A percentile compares a stretch with the other conserved stretches of the same genome.
phyloP scores from a whole-genome alignment of 1,140 invertebrate species.

The Nasonia longicornis region DNA sequence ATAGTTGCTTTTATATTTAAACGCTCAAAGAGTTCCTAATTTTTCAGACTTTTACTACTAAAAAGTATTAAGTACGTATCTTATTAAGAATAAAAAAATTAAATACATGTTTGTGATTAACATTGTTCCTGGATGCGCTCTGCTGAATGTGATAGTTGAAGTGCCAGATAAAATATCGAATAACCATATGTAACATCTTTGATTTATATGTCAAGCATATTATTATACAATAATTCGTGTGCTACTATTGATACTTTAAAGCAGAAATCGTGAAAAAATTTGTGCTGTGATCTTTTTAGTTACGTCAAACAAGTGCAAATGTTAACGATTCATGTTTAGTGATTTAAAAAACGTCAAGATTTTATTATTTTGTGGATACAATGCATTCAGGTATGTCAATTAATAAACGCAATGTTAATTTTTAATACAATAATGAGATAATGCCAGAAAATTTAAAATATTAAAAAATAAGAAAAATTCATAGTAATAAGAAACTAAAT shows the following conservation, averaged over 20 bases:
- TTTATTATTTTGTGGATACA: conserved; percentile 21
- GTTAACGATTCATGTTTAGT: conserved; percentile 12
- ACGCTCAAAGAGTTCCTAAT: not conserved
- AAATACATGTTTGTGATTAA: conserved; percentile 35
- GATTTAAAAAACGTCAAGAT: not conserved
- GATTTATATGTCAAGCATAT: conserved; percentile 17
- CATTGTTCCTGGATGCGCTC: conserved; percentile 44
- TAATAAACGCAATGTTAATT: not conserved
- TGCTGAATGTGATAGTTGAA: conserved; percentile 45
- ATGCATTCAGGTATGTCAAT: conserved; percentile 7
- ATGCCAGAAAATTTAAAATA: not conserved
- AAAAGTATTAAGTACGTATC: conserved; percentile 33
- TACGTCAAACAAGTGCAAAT: conserved; percentile 37
- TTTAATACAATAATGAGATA: not conserved
- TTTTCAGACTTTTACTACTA: not conserved
- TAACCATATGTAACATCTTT: conserved; percentile 13
- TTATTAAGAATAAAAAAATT: conserved; percentile 15
- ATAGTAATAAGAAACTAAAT: not conserved
- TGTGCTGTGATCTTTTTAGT: conserved; percentile 44
- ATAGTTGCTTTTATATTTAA: not conserved
- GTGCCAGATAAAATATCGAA: conserved; percentile 45
- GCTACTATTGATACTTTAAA: conserved; percentile 30
- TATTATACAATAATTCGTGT: conserved; percentile 26
- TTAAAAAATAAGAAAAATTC: not conserved
- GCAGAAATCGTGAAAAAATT: conserved; percentile 38